Evolutionary conservation across 2,888 invertebrate species (phyloP), one percentile per base, ranked within the genome.

Genomic region (Hydrotaea cyrtoneurina): DNA sequence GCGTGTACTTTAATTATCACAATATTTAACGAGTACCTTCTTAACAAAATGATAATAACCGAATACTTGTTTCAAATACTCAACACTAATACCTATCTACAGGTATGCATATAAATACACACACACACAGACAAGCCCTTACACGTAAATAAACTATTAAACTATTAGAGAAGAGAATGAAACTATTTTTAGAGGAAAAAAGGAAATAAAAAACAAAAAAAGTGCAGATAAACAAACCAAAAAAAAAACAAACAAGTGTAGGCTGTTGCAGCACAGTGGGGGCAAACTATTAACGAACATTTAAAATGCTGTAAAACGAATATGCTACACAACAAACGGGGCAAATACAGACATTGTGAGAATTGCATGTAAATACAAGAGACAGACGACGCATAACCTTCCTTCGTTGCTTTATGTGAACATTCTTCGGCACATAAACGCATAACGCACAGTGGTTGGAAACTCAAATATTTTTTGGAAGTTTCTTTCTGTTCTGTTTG

Each of bases 191-290:
- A 39, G 11, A 1, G 1, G 39, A 39, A 13, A 39, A 39, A 31
- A 39, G 2, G 4, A 39, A 3, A 39, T 13, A 39, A 50, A 50
- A 1, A 50, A n/a, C 50, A 50, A 50, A 10, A 43, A 50, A 50
- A 50, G n/a, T 50, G 50, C 50, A 50, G 50, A n/a, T 50, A 50
- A 50, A n/a, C 50, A 50, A 50, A n/a, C n/a, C n/a, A n/a, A n/a
- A n/a, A n/a, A 50, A 39, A 7, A 2, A 50, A n/a, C 50, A 15
- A 50, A 50, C 50, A 50, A 50, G 50, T 50, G 50, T n/a, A 50
- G 1, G n/a, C 13, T n/a, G n/a, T 2, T 15, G 1, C n/a, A 50
- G 50, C 15, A 43, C 15, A n/a, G 50, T 50, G 15, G 50, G 50
- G n/a, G n/a, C 50, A 13, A n/a, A 3, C 50, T 5, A n/a, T 4